Base-by-base conservation (phyloP, 2,797 vertebrate species). In the Amblyraja radiata region DNA sequence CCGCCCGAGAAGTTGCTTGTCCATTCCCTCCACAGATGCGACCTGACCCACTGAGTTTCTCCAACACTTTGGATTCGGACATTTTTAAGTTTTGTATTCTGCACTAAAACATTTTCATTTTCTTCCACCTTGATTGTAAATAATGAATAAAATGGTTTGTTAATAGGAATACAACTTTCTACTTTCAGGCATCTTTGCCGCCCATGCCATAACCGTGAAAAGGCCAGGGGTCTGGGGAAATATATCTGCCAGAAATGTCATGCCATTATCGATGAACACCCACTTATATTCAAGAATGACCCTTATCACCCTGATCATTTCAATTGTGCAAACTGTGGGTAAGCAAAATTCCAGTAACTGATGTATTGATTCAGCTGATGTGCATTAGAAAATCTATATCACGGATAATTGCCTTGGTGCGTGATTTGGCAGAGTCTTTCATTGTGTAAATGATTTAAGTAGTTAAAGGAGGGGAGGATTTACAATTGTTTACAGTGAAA, bases 271-370 rank as follows among this genome's bases (percentile, higher is more conserved):
- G 99, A 99, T 0, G 99, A 99, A 94, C 98, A 97, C 36, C 99
- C 99, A 0, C 97, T 99, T 93, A 98, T 99, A 93, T 99, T 99
- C 95, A 98, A 98, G 96, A 99, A 98, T 3, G 99, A 99, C 94
- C 99, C 99, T 1, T 99, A 99, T 94, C 99, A 99, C 93, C 98
- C 99, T 0, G 99, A 99, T 96, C 99, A 99, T 94, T 99, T 99
- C 96, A 99, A 97, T 97, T 99, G 99, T 95, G 98, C 95, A 96
- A 98, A 99, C 94, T 99, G 99, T 94, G 98, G 99, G 99, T 99
- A 96, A 96, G 93, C 14, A 88, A 68, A 32, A 25, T 88, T 65
- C 1, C 32, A 36, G 7, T 93, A 25, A 11, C 1, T 61, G 90
- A 73, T 28, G 2, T 76, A 76, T 14, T 74, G 6, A 54, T 28